Base-by-base conservation (phyloP, 2,888 invertebrate genomes). In the Rhyacophila evoluta region DNA sequence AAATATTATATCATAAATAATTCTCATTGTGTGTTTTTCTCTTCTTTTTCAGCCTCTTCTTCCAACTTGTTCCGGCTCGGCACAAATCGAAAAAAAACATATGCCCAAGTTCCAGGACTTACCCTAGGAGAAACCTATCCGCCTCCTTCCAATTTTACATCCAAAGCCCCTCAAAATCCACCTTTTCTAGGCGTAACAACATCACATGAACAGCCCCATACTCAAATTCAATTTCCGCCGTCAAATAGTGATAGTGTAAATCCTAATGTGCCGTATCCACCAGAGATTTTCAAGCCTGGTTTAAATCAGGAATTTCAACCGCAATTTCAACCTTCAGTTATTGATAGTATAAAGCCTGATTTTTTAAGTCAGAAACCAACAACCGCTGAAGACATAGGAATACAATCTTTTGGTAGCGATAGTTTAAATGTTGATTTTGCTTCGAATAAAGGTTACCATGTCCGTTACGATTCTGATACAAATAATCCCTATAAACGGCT, bases 31-130 rank as follows among this genome's bases (percentile, higher is more conserved):
- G 29, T 3, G 3, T 69, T 29, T 79, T 75, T 74, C 27, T 55
- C 55, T 55, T 12, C 72, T 76, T 76, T 79, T 83, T 83, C 85
- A 81, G 86, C 84, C 80, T 78, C 85, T 36, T 79, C 83, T 36
- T 79, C 83, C 19, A 89, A 92, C 83, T 91, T 89, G 41, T 95
- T 93, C 86, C 89, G 95, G 37, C 90, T 95, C 76, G 88, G 92
- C 0, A 92, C 92, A 2, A 91, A 91, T 83, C 91, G 92, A 76
- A 93, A 94, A 85, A 93, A 94, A 84, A 88, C 91, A 2, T 95
- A 96, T 86, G 95, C 95, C 0, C 94, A 93, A 84, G 92, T 94
- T 83, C 95, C 95, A 0, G 95, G 95, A 0, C 85, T 95, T 2
- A 87, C 93, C 27, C 86, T 94, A 5, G 86, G 86, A 1, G 87